Conservation (phyloP, 2,113 vertebrate species). For the Misgurnus anguillicaudatus region DNA sequence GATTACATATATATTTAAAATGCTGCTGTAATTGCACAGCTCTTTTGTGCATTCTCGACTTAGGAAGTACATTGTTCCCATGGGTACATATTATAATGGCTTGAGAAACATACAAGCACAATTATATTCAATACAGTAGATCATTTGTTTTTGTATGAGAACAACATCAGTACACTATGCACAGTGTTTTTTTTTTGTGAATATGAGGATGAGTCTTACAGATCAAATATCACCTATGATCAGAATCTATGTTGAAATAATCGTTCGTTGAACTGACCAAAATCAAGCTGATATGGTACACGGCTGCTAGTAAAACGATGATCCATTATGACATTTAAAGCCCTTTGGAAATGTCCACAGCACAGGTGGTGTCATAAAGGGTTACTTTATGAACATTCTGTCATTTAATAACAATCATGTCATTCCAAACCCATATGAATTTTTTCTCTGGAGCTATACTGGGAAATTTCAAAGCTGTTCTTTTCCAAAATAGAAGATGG, state of each 20-base stretch:
- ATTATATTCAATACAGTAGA: not conserved
- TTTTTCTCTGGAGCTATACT: too few species aligned
- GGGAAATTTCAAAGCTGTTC: too few species aligned
- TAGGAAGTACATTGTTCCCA: not conserved
- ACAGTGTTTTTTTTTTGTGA: not conserved
- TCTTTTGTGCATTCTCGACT: constrained; percentile 4
- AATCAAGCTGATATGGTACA: too few species aligned
- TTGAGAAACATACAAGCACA: not conserved
- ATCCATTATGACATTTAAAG: not conserved
- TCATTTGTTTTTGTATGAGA: not conserved
- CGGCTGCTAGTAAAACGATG: not conserved
- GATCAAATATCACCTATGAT: not conserved
- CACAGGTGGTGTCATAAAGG: too few species aligned
- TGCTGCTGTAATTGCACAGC: not conserved
- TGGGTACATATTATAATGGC: not conserved
- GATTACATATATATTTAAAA: constrained; percentile 3
- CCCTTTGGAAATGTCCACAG: not conserved
- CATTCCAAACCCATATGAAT: too few species aligned
- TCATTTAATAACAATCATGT: too few species aligned
- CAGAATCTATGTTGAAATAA: not conserved
- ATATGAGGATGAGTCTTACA: not conserved
- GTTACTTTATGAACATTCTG: too few species aligned
- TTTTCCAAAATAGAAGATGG: too few species aligned
- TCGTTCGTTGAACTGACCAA: not conserved
- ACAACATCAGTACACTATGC: not conserved